A percentile compares a stretch with the other conserved stretches of the same genome.
Conservation (phyloP, 2,888 invertebrate species). For the Drepanosiphum platanoidis region DNA sequence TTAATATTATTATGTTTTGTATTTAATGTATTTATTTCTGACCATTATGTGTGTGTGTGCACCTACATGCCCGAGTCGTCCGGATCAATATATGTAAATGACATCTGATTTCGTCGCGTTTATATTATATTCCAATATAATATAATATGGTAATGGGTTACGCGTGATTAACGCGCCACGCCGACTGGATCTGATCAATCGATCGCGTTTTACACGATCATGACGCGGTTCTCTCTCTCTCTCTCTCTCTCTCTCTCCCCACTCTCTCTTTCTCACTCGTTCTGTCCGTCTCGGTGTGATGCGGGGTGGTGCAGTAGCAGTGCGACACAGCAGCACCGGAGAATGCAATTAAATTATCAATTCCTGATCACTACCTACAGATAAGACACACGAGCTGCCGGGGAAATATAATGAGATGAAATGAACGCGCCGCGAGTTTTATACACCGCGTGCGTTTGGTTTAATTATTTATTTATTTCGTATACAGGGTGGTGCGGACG, state of each 20-base stretch:
- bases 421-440: background rate
- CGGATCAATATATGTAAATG: background rate
- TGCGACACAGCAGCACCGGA: background rate
- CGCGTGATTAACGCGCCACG: conserved; percentile 11
- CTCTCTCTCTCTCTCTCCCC: too few species aligned
- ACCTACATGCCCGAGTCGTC: background rate
- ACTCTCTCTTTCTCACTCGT: too few species aligned
- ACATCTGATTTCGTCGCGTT: background rate
- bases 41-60: background rate
- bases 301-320: too few species aligned
- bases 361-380: conserved; percentile 22
- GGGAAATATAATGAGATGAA: conserved; percentile 34
- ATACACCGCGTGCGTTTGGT: background rate
- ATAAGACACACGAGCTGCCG: conserved; percentile 34
- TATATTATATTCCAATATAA: background rate
- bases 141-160: background rate
- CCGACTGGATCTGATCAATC: background rate
- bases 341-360: conserved; percentile 57
- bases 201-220: conserved; percentile 4
- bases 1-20: too few species aligned
- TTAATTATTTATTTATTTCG: conserved; percentile 44
- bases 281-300: too few species aligned
- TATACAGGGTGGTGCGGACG: background rate
- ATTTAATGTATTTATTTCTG: too few species aligned
- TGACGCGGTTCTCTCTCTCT: too few species aligned